Conservation (phyloP, 1,140 invertebrate genomes). For the Drosophila parvula region DNA sequence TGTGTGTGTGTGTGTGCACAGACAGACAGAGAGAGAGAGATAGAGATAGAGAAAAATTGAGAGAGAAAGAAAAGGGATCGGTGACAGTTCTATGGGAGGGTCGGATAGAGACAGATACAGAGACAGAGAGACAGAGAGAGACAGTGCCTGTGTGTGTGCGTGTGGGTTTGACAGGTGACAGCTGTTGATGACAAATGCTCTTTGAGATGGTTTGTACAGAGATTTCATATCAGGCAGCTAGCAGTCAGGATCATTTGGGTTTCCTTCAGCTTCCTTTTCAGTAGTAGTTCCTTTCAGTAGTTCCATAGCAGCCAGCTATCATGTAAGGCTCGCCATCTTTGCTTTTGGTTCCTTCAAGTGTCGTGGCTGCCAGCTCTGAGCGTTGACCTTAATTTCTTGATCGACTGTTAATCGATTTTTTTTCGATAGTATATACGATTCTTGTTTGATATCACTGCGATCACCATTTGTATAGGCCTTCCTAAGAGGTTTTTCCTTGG, state of each 20-base stretch:
- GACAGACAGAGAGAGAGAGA: slow-evolving; percentile 4
- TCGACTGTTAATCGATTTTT: neutral
- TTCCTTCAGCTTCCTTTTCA: neutral
- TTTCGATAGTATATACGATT: too few species aligned
- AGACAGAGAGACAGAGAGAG: slow-evolving; percentile 19
- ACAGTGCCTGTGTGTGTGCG: slow-evolving; percentile 22
- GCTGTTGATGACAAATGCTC: slow-evolving; percentile 21
- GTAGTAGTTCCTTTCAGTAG: neutral
- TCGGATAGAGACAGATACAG: neutral
- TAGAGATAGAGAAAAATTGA: slow-evolving; percentile 9
- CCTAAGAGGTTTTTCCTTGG: too few species aligned
- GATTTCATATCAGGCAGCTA: slow-evolving; percentile 15
- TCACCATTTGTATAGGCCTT: neutral
- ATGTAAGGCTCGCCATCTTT: too few species aligned
- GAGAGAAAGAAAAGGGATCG: neutral
- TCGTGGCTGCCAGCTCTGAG: too few species aligned
- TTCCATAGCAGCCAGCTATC: neutral
- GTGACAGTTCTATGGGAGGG: neutral
- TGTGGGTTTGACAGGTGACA: slow-evolving; percentile 14
- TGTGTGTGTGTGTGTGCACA: slow-evolving; percentile 8
- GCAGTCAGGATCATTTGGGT: slow-evolving; percentile 8
- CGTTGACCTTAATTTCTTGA: neutral
- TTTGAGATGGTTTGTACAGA: slow-evolving; percentile 30
- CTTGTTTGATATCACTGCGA: neutral
- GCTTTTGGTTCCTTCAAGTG: too few species aligned